Conservation (phyloP, 2,113 vertebrate genomes). For the Jaculus jaculus region DNA sequence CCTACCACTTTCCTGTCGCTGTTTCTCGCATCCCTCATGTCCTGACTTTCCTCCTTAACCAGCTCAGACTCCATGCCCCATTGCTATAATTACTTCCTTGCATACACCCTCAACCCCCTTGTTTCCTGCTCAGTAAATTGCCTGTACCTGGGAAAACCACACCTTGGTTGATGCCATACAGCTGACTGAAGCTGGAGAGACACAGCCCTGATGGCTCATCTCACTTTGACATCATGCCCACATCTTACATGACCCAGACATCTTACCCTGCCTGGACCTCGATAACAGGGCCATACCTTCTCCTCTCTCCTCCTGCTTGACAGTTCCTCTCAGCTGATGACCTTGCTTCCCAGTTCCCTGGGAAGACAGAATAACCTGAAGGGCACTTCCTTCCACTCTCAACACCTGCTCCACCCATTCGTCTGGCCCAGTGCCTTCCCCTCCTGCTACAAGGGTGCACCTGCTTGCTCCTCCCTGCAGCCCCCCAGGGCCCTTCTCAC, state of each 20-base stretch:
- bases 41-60: not conserved
- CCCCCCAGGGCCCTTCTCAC: not conserved
- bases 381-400: not conserved
- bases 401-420: not conserved
- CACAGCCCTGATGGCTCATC: not conserved
- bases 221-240: not conserved
- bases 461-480: not conserved
- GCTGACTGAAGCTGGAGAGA: not conserved
- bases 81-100: conserved; percentile 23
- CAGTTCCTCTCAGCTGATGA: not conserved
- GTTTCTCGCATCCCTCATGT: not conserved
- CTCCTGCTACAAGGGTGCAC: not conserved
- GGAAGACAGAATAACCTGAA: not conserved
- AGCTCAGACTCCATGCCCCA: not conserved
- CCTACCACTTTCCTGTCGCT: not conserved
- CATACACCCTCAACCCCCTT: conserved; percentile 6
- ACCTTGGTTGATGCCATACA: conserved; percentile 34
- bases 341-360: not conserved
- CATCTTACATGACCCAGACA: not conserved
- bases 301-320: not conserved
- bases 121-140: conserved; percentile 8
- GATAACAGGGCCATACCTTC: not conserved
- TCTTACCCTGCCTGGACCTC: not conserved
- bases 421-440: not conserved
- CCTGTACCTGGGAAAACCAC: conserved; percentile 49